phyloP scores from a whole-genome alignment of 2,797 vertebrate genomes.

The Diceros bicornis region DNA sequence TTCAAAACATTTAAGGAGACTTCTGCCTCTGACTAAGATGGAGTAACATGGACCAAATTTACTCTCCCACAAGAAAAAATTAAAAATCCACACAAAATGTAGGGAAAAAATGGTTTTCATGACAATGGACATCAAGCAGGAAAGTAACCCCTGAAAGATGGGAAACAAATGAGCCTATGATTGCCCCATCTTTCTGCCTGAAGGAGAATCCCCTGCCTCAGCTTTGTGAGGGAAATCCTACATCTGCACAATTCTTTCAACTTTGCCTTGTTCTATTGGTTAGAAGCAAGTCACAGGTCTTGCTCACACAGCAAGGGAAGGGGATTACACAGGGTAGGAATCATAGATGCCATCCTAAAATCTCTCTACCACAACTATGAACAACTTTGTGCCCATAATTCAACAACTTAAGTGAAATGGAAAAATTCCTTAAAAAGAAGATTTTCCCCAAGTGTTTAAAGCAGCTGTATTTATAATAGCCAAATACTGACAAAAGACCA shows the following conservation, averaged over 20 bases:
- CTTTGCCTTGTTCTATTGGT: no score
- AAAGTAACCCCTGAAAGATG: neutral
- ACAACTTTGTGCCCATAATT: neutral
- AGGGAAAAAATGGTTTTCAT: neutral
- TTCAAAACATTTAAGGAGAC: neutral
- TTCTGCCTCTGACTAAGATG: neutral
- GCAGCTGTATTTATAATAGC: neutral
- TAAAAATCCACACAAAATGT: neutral
- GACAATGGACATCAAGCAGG: neutral
- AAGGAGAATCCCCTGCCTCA: neutral
- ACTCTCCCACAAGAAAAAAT: no score
- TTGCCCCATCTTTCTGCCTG: neutral
- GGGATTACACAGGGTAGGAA: neutral
- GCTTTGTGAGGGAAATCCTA: neutral
- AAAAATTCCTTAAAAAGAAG: neutral
- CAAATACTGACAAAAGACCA: neutral
- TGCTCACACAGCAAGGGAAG: neutral
- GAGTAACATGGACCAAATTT: neutral
- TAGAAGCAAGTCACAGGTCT: neutral
- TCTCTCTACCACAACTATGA: neutral
- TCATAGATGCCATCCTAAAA: neutral
- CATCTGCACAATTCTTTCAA: neutral
- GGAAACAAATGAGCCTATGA: neutral
- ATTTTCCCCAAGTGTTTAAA: neutral
- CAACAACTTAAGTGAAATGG: neutral